phyloP scores from a whole-genome alignment of 2,888 invertebrate species.

The Dasypogon diadema region DNA sequence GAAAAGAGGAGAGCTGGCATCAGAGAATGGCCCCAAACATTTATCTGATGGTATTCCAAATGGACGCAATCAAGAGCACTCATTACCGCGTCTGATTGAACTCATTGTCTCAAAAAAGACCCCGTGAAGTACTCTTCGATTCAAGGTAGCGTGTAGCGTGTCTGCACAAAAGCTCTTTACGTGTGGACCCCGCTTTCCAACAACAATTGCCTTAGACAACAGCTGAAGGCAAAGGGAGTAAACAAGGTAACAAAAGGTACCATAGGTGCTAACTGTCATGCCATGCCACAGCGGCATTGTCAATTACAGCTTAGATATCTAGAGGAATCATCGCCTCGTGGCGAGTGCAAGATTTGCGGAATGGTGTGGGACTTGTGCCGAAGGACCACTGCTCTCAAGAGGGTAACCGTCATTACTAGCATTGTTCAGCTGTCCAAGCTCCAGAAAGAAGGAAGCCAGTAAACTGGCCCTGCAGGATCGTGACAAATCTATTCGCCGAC shows the following conservation, averaged over 20 bases:
- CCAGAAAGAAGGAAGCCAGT: neutral
- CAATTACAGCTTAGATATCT: constrained; percentile 27
- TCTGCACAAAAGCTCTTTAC: neutral
- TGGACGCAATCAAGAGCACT: constrained; percentile 38
- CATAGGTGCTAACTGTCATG: constrained; percentile 17
- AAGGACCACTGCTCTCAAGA: neutral
- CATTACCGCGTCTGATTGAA: constrained; percentile 35
- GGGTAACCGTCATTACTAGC: neutral
- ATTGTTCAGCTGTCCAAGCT: neutral
- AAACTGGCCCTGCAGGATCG: constrained; percentile 1
- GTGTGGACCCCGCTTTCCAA: no score
- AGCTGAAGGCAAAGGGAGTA: neutral
- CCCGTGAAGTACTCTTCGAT: constrained; percentile 22
- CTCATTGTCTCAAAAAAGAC: constrained; percentile 31
- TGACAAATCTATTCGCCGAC: constrained; percentile 29
- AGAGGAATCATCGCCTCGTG: neutral
- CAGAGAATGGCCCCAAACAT: neutral
- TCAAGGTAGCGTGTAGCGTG: constrained; percentile 29
- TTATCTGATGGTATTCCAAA: neutral
- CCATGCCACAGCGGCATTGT: constrained; percentile 15
- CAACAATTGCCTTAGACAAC: no score
- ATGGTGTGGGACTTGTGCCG: neutral
- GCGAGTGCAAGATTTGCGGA: neutral
- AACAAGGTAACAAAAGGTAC: constrained; percentile 27
- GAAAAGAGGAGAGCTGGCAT: neutral